A percentile compares a stretch with the other conserved stretches of the same genome.
These are phyloP conservation scores for Zalophus californianus DNA, from an alignment of 2,797 vertebrate species.

Conservation along the genomic window DNA sequence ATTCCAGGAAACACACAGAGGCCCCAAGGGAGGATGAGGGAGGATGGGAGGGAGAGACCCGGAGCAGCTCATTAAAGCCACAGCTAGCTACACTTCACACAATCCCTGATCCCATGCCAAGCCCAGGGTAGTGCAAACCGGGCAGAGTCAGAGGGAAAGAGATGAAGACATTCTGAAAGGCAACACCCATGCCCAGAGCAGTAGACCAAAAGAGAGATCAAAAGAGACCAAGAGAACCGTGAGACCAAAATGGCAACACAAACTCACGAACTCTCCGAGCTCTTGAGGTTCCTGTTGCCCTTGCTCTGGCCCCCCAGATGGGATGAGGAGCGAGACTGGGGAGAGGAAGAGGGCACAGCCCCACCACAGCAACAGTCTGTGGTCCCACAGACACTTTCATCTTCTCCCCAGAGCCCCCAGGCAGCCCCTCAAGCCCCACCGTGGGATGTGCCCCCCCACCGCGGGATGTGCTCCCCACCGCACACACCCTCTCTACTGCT, in stretches of 20 bases:
- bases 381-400: constrained; percentile 78
- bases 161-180: neutral
- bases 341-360: constrained; percentile 65
- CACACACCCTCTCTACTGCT: neutral
- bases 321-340: neutral
- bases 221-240: neutral
- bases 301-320: neutral
- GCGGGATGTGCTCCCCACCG: neutral
- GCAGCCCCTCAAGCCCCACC: constrained; percentile 53
- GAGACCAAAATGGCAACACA: neutral
- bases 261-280: neutral
- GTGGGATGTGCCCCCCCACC: constrained; percentile 52
- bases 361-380: constrained; percentile 71
- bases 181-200: neutral
- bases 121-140: neutral
- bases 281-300: neutral
- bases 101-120: neutral
- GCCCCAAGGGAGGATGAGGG: neutral
- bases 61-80: neutral
- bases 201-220: neutral
- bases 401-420: constrained; percentile 30
- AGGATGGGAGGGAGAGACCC: neutral
- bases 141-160: neutral
- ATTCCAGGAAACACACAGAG: neutral
- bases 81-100: neutral